Base-by-base conservation (phyloP, 2,113 vertebrate genomes). In the Pelvicachromis taeniatus region DNA sequence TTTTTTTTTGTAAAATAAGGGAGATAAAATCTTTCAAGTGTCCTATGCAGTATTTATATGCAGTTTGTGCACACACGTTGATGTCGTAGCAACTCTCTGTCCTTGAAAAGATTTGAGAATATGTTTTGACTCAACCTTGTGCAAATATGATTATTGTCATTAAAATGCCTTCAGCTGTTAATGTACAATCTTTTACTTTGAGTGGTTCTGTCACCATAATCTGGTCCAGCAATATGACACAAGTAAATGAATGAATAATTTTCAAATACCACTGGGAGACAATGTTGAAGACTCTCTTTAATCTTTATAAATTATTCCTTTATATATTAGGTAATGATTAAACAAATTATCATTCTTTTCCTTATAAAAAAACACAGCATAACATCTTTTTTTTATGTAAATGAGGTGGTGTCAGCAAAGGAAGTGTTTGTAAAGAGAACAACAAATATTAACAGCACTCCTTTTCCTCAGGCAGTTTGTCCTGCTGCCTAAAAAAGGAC, bases 71-170 rank as follows among this genome's bases (percentile, higher is more conserved):
- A 85, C 55, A 77, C 29, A 12, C 6, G 7, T 33, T 35, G 48
- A 73, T 80, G 19, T 86, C 33, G 23, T 17, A 53, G 14, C 13
- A 3, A 5, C 7, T 14, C 21, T 17, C 11, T 78, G 38, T 77
- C 80, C 35, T 78, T 70, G 35, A 14, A 83, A 80, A 84, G 31
- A 80, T 61, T 84, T 75, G 45, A 79, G n/a, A 38, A 61, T 83
- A 56, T 11, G 7, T 40, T 91, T 29, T 91, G 68, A 91, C 77
- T 92, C 38, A 78, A 59, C 61, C 21, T 68, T 82, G 61, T 89
- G 81, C 88, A 93, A 88, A 84, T 88, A 75, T 84, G 80, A 81
- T 83, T 78, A 54, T 86, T 86, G 84, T 93, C 77, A 91, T 87
- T 91, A 91, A 88, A 87, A 88, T 87, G 21, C 50, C 7, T 85